A percentile compares a stretch with the other conserved stretches of the same genome.
These are phyloP conservation scores for Homarus gammarus DNA, from an alignment of 2,888 invertebrate species.

Conservation along the genomic window DNA sequence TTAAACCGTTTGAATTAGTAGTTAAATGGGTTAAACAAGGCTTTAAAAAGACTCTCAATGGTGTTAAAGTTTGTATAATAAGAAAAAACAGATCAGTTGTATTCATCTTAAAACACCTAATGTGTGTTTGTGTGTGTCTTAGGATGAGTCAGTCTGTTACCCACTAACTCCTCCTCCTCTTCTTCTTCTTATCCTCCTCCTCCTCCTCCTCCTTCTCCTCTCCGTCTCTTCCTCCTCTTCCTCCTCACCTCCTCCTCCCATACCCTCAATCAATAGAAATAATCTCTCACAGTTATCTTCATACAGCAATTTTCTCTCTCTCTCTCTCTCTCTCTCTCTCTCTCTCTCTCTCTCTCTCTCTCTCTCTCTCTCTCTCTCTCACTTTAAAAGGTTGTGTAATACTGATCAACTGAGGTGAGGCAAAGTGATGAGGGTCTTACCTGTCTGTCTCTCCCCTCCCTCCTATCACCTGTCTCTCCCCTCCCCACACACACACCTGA, in stretches of 20 bases:
- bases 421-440: background rate
- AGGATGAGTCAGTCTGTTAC: too few relatives aligned
- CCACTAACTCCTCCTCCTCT: too few relatives aligned
- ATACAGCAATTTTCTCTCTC: background rate
- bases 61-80: too few relatives aligned
- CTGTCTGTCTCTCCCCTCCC: background rate
- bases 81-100: too few relatives aligned
- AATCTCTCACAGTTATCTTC: background rate
- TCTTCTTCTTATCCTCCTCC: too few relatives aligned
- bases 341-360: background rate
- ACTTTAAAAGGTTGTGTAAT: background rate
- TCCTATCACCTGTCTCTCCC: background rate
- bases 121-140: slow-evolving; percentile 17
- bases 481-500: too few relatives aligned
- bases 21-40: too few relatives aligned
- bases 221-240: background rate
- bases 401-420: too few relatives aligned
- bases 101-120: too few relatives aligned
- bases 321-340: background rate
- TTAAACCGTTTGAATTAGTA: too few relatives aligned
- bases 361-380: background rate
- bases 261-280: background rate
- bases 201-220: background rate
- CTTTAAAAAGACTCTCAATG: too few relatives aligned
- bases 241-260: background rate